A percentile compares a stretch with the other conserved stretches of the same genome.
phyloP scores from a whole-genome alignment of 2,797 vertebrate species.

The Squalus acanthias region DNA sequence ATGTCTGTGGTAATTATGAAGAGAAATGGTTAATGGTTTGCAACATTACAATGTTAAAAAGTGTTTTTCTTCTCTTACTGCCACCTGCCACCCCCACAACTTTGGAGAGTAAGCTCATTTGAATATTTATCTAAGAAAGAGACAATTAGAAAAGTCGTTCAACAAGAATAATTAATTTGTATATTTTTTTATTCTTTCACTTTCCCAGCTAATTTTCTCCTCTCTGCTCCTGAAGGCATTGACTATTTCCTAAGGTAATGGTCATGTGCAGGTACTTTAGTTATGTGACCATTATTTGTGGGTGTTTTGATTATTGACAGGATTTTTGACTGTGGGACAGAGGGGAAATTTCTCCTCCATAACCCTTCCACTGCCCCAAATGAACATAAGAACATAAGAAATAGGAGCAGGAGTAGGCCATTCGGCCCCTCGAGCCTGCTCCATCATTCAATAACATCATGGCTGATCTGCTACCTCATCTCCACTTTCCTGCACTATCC shows the following conservation, averaged over 20 bases:
- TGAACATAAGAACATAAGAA: not conserved
- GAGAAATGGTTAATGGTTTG: not conserved
- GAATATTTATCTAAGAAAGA: not conserved
- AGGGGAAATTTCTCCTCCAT: not conserved
- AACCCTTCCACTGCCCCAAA: not conserved
- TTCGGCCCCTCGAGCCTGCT: too few species aligned
- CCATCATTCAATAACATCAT: too few species aligned
- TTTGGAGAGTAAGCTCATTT: not conserved
- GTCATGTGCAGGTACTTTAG: not conserved
- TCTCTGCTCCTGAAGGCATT: not conserved
- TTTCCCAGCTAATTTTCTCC: not conserved
- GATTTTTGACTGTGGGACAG: not conserved
- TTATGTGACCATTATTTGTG: not conserved
- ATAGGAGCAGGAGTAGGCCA: too few species aligned
- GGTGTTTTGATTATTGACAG: not conserved
- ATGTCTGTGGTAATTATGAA: not conserved
- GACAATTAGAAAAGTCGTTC: not conserved
- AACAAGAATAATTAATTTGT: not conserved
- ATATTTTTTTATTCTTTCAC: not conserved
- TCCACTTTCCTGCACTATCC: too few species aligned
- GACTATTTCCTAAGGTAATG: not conserved
- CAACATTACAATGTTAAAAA: not conserved
- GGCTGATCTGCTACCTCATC: too few species aligned
- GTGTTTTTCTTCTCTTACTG: not conserved
- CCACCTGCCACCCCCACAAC: not conserved